Base-by-base conservation (phyloP, 1,140 invertebrate genomes). In the Habropoda laboriosa region DNA sequence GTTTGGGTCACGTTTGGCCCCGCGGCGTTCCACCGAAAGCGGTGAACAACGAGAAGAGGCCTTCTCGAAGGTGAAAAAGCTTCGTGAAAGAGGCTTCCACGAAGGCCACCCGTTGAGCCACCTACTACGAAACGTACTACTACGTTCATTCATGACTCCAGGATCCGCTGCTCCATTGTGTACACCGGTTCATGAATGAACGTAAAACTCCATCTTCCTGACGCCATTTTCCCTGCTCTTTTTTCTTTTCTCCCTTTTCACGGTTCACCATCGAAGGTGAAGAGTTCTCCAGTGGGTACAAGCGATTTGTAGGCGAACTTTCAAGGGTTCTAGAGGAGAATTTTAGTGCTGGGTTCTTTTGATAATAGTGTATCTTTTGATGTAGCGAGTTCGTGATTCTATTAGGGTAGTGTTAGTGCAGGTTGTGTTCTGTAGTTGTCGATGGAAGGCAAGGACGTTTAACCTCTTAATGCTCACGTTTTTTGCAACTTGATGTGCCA, bases 141-240 rank as follows among this genome's bases (percentile, higher is more conserved):
- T 91, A 92, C 90, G 90, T 91, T 91, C 91, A 92, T 91, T 91
- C 84, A 91, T 74, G 74, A 63, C 38, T 79, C 47, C 30, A 60
- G 58, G 66, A 57, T 82, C 84, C 68, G 74, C 60, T 81, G 79
- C 40, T 75, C 82, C 80, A 84, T 90, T 90, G 85, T 89, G 53
- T n/a, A n/a, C n/a, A 13, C 30, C 40, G 73, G 38, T 84, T 90
- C 51, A 87, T 91, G 89, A 89, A 89, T 90, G 89, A 91, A 91
- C 81, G 84, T 87, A 85, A 82, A 80, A 49, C 45, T 70, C 47
- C 75, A 42, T 66, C 66, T 35, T 70, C 16, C 63, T 6, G 35
- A 35, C 35, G 64, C 38, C 55, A 16, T 49, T 18, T 58, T 71
- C 24, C 10, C 4, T n/a, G 3, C 5, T 8, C 7, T 24, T 27